Base-by-base conservation (phyloP, 2,888 invertebrate genomes). In the Microchrysa polita region DNA sequence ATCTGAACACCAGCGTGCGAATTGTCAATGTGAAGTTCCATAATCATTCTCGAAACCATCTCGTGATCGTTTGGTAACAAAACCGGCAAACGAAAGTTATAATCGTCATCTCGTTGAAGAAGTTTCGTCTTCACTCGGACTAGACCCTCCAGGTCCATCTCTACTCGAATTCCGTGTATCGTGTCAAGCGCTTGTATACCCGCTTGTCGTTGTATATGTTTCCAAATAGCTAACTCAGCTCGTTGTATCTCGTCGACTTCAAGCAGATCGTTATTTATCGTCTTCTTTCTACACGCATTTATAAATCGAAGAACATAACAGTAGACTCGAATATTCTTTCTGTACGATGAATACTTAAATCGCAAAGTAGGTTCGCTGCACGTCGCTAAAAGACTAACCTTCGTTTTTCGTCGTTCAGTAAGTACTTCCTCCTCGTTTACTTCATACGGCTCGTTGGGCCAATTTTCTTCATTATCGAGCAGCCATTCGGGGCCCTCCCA, bases 1-100 rank as follows among this genome's bases (percentile, higher is more conserved):
- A 77, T 77, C 65, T 79, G 78, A 34, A 74, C 74, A 18, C 77
- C 76, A 27, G 72, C 73, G 73, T 78, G 77, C 2, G 10, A 61
- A 61, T 23, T 27, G 2, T 23, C 34, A 12, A 27, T 61, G 72
- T 76, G 77, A 12, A 20, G 20, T 12, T 77, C 23, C 14, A 23
- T 23, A 48, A 77, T 78, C 71, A 78, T 67, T 57, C 77, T 74
- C 5, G 67, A 52, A 0, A 81, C 79, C 23, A 78, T 74, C 5
- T 74, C 73, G 75, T 80, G 78, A n/a, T 71, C 73, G 0, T 63
- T 69, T 20, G 79, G 79, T 69, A 81, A 74, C 12, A 81, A 42
- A 22, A 79, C 78, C 7, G 80, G 80, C 76, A 57, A 75, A 27
- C 76, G 72, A 75, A 80, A 81, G 20, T 73, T 23, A 40, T 72